These are phyloP conservation scores for Oceanodroma tethys DNA, from an alignment of 2,113 vertebrate species.

Conservation along the genomic window DNA sequence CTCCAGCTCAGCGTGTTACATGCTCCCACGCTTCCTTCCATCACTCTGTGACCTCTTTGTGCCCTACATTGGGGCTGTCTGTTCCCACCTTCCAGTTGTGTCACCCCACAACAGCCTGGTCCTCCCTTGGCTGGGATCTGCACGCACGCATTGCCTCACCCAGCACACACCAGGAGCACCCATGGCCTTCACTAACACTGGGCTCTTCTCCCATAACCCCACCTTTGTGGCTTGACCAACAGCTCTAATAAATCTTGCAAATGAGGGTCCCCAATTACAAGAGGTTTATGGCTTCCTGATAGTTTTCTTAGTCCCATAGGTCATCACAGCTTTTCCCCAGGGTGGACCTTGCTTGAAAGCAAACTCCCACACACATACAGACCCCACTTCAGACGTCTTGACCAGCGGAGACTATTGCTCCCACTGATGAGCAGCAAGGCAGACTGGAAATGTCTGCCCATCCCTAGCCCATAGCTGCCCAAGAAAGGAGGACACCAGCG, in stretches of 20 bases:
- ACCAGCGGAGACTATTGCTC: neutral
- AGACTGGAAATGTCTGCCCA: neutral
- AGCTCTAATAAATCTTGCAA: neutral
- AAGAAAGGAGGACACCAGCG: neutral
- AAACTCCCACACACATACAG: accelerated
- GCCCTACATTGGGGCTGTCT: neutral
- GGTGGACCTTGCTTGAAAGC: neutral
- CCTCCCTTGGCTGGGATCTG: neutral
- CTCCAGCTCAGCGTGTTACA: neutral
- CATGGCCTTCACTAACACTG: neutral
- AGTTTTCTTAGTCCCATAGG: neutral
- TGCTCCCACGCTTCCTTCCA: neutral
- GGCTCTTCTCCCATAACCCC: neutral
- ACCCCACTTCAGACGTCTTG: accelerated
- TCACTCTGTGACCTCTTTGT: neutral
- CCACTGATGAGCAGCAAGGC: accelerated
- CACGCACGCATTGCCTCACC: neutral
- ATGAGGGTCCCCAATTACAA: neutral
- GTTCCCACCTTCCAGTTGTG: neutral
- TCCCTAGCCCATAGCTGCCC: neutral
- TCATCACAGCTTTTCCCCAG: neutral
- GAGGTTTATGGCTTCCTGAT: neutral
- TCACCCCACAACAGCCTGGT: neutral
- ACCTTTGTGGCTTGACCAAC: neutral
- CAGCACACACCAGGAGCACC: neutral